These are phyloP conservation scores for Silurus meridionalis DNA, from an alignment of 2,113 vertebrate species.

Conservation along the genomic window DNA sequence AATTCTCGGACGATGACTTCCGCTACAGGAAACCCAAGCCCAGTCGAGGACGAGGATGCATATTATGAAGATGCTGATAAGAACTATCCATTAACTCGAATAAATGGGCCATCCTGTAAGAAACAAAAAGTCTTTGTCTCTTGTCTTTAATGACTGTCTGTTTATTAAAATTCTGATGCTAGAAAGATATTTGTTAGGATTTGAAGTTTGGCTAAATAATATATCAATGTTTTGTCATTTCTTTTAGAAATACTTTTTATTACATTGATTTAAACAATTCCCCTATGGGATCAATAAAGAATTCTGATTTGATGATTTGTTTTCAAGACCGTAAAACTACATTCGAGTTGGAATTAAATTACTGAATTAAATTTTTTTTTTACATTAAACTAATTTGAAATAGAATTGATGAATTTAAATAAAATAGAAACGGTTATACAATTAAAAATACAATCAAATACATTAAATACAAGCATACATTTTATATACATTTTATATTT, in stretches of 20 bases:
- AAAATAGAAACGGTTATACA: too few species aligned
- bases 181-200: neutral
- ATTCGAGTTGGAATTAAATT: neutral
- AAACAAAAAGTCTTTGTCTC: constrained; percentile 14
- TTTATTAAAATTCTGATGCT: neutral
- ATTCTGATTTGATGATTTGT: neutral
- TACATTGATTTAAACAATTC: too few species aligned
- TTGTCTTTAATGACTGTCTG: neutral
- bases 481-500: too few species aligned
- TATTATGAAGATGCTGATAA: constrained; percentile 97
- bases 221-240: too few species aligned
- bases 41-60: constrained; percentile 85
- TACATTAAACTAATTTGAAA: neutral
- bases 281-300: too few species aligned
- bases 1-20: constrained; percentile 19
- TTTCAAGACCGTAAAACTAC: neutral
- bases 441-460: too few species aligned
- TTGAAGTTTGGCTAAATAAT: neutral
- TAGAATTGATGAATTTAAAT: neutral
- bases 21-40: constrained; percentile 83
- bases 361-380: neutral
- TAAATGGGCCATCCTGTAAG: constrained; percentile 92
- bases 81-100: constrained; percentile 87
- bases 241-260: neutral
- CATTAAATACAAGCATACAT: too few species aligned